Percentiles rank a stretch among this genome's conserved stretches.
These are phyloP conservation scores for Alloscopus bannaensis DNA, from an alignment of 2,888 invertebrate genomes.

Conservation along the genomic window DNA sequence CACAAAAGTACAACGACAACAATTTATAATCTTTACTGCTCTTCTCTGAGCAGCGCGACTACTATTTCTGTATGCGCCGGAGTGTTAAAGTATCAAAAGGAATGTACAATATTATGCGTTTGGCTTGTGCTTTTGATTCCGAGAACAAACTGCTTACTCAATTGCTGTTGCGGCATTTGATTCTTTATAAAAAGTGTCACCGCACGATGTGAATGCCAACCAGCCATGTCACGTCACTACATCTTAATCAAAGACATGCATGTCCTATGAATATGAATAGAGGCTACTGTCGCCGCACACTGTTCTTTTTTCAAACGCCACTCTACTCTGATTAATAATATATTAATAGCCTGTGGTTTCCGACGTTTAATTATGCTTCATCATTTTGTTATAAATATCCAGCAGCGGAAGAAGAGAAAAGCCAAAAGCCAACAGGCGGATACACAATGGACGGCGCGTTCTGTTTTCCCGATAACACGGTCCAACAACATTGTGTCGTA, in stretches of 20 bases:
- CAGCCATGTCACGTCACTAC: constrained; percentile 63
- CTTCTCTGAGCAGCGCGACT: constrained; percentile 3
- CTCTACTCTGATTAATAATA: too few species aligned
- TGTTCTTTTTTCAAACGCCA: constrained; percentile 21
- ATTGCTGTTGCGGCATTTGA: constrained; percentile 60
- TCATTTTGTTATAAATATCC: constrained; percentile 9
- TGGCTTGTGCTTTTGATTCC: constrained; percentile 65
- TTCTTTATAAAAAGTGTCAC: constrained; percentile 65
- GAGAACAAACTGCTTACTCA: constrained; percentile 47
- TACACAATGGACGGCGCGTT: not conserved
- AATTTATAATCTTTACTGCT: constrained; percentile 59
- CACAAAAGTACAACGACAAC: constrained; percentile 47
- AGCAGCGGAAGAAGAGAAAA: not conserved
- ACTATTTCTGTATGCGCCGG: constrained; percentile 7
- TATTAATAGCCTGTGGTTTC: constrained; percentile 61
- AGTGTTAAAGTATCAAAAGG: constrained; percentile 45
- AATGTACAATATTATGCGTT: constrained; percentile 48
- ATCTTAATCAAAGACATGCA: constrained; percentile 62
- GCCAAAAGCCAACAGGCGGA: too few species aligned
- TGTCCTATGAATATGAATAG: constrained; percentile 19
- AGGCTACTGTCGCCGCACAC: constrained; percentile 48
- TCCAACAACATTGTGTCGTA: too few species aligned
- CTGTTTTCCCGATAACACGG: too few species aligned
- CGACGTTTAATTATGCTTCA: constrained; percentile 55
- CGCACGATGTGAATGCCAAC: constrained; percentile 61